Evolutionary conservation across 2,888 invertebrate genomes (phyloP).

Genomic region (Drosophila monieri): DNA sequence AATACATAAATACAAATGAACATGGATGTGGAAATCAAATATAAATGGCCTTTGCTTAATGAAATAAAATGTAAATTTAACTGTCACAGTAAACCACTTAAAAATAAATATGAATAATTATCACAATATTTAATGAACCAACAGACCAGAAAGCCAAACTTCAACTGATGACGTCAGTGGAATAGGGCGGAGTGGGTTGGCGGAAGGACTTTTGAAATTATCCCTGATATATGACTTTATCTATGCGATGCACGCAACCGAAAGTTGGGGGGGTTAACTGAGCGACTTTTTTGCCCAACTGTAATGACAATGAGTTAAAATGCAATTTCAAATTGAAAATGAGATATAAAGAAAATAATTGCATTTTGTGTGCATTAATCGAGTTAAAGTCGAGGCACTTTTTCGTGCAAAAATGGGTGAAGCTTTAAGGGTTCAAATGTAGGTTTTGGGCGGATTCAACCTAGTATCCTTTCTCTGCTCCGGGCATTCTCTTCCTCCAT

Average conservation of each 20-base stretch:
- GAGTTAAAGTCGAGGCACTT: conserved; percentile 12
- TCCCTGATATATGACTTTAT: conserved; percentile 72
- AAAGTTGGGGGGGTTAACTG: conserved; percentile 12
- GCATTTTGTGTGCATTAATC: conserved; percentile 43
- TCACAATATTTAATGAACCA: conserved; percentile 76
- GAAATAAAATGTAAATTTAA: conserved; percentile 57
- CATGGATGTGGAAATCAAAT: conserved; percentile 31
- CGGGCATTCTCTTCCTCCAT: conserved; percentile 11
- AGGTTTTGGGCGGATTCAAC: neutral
- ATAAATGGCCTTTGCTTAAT: conserved; percentile 46
- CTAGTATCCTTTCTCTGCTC: conserved; percentile 11
- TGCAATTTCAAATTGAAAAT: conserved; percentile 29
- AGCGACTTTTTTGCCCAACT: conserved; percentile 43
- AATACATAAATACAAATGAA: conserved; percentile 13
- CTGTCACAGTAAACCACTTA: conserved; percentile 67
- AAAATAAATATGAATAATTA: conserved; percentile 77
- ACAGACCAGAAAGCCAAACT: conserved; percentile 64
- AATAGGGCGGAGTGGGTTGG: neutral
- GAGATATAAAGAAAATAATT: conserved; percentile 19
- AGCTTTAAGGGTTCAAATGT: conserved; percentile 1
- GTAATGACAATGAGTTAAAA: conserved; percentile 34
- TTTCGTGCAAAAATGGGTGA: conserved; percentile 13
- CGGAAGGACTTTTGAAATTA: conserved; percentile 50
- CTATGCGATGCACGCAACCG: conserved; percentile 56
- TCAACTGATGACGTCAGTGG: conserved; percentile 34